phyloP scores from a whole-genome alignment of 2,113 vertebrate genomes.

The Galeopterus variegatus region DNA sequence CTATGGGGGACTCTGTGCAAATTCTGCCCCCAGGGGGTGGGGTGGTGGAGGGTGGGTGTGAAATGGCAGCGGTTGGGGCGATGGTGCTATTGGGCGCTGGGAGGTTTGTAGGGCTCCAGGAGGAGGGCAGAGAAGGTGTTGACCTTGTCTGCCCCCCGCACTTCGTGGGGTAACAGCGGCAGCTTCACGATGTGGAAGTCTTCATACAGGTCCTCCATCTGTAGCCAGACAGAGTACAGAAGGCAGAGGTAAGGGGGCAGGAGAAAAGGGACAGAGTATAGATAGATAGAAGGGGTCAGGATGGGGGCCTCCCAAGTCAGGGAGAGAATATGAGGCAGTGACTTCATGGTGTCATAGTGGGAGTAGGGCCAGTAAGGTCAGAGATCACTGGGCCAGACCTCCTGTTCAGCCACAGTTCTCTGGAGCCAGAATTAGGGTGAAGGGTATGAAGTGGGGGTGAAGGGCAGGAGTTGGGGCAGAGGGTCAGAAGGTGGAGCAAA shows the following conservation, averaged over 20 bases:
- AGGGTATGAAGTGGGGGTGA: background rate
- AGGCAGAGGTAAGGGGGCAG: background rate
- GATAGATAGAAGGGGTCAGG: background rate
- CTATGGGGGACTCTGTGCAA: slow-evolving; percentile 78
- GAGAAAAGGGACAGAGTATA: background rate
- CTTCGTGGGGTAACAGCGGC: slow-evolving; percentile 96
- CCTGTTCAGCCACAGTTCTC: background rate
- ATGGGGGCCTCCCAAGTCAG: background rate
- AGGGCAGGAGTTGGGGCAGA: background rate
- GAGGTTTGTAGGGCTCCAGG: slow-evolving; percentile 95
- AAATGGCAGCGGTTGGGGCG: slow-evolving; percentile 53
- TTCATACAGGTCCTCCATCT: slow-evolving; percentile 98
- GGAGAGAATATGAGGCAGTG: background rate
- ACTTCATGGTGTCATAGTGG: background rate
- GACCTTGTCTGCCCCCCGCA: slow-evolving; percentile 95
- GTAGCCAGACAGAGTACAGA: slow-evolving; percentile 34
- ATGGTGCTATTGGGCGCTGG: slow-evolving; percentile 88
- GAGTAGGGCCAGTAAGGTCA: background rate
- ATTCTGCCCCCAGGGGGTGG: slow-evolving; percentile 60
- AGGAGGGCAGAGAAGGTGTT: slow-evolving; percentile 96
- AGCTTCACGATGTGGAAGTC: slow-evolving; percentile 98
- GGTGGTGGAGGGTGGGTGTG: background rate
- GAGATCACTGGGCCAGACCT: background rate
- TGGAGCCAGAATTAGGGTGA: background rate
- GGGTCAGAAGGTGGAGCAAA: background rate